Evolutionary conservation across 2,888 invertebrate species (phyloP).

Genomic region (Sphaerophoria taeniata): DNA sequence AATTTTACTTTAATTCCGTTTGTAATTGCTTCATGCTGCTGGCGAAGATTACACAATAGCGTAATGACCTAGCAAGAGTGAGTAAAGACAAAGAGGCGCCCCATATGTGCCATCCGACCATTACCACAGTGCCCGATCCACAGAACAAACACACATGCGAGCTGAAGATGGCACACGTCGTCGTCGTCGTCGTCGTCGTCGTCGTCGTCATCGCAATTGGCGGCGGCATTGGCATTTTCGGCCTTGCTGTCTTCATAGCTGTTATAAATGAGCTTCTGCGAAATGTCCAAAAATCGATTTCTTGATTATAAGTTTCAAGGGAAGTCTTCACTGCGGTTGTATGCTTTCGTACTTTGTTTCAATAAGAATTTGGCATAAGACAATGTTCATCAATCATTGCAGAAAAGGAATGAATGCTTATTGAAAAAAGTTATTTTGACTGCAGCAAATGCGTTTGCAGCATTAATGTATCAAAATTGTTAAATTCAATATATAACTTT

Average conservation of each 20-base stretch:
- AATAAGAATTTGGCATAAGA: too few species aligned
- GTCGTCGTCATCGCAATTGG: not conserved
- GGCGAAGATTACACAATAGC: constrained; percentile 73
- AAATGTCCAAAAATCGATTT: not conserved
- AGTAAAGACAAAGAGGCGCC: constrained; percentile 73
- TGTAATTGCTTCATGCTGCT: constrained; percentile 73
- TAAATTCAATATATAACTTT: too few species aligned
- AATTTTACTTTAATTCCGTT: constrained; percentile 73
- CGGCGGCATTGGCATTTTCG: not conserved
- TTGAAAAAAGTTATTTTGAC: too few species aligned
- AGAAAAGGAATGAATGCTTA: too few species aligned
- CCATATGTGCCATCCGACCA: constrained; percentile 47
- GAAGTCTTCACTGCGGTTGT: too few species aligned
- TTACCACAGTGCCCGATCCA: too few species aligned
- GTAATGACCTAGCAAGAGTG: constrained; percentile 71
- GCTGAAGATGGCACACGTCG: not conserved
- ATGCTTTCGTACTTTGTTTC: too few species aligned
- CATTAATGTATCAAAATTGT: too few species aligned
- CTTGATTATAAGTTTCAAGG: not conserved
- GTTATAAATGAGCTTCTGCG: not conserved
- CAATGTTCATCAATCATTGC: too few species aligned
- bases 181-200: not conserved
- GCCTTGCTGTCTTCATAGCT: not conserved
- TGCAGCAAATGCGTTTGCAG: too few species aligned
- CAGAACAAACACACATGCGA: constrained; percentile 19